phyloP scores from a whole-genome alignment of 1,140 invertebrate species.

The Microplitis demolitor region DNA sequence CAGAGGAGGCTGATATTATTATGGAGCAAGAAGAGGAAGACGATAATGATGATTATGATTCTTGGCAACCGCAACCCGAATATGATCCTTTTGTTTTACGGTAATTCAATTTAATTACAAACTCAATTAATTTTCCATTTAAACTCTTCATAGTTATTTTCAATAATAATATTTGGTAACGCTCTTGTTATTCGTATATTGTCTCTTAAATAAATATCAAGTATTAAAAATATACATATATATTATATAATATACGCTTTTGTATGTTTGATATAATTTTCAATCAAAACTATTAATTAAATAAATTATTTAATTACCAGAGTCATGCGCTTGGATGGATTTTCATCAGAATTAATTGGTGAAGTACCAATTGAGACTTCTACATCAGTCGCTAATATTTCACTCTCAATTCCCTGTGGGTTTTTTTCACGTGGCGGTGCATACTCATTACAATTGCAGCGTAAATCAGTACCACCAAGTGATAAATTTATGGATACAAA shows the following conservation, averaged over 20 bases:
- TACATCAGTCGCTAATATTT: constrained; percentile 44
- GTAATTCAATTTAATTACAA: constrained; percentile 26
- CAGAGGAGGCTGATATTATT: constrained; percentile 30
- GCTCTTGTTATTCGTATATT: no score
- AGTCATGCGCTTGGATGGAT: constrained; percentile 50
- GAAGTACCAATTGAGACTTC: constrained; percentile 47
- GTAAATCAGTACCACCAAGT: constrained; percentile 53
- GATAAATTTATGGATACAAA: constrained; percentile 41
- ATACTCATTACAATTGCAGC: constrained; percentile 55
- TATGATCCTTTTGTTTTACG: constrained; percentile 41
- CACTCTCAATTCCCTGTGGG: constrained; percentile 70
- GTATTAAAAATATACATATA: constrained; percentile 12
- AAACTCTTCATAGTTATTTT: not conserved
- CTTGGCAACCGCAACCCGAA: constrained; percentile 18
- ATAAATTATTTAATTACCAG: constrained; percentile 33
- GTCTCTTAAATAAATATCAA: not conserved
- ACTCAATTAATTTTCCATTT: not conserved
- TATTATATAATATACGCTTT: not conserved
- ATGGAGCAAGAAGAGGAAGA: constrained; percentile 31
- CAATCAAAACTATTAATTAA: no score
- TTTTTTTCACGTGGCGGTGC: constrained; percentile 71
- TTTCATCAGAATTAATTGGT: constrained; percentile 53
- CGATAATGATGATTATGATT: constrained; percentile 29
- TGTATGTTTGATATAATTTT: no score
- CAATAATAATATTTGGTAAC: not conserved